phyloP scores from a whole-genome alignment of 2,113 vertebrate species.

The Fregata magnificens region DNA sequence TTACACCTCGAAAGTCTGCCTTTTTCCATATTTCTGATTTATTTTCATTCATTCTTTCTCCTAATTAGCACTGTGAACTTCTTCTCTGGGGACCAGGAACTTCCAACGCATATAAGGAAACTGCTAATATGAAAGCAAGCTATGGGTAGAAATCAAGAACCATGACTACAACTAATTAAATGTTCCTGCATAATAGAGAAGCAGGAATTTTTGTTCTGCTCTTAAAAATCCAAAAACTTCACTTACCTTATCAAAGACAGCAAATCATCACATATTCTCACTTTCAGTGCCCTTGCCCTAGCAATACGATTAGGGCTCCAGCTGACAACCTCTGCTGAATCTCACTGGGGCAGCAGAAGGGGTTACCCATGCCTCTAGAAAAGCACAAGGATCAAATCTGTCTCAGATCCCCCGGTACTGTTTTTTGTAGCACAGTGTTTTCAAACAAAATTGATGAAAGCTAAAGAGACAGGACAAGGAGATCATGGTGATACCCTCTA shows the following conservation, averaged over 20 bases:
- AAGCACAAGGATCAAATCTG: neutral
- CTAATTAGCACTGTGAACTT: neutral
- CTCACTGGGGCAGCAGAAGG: neutral
- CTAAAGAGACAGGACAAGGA: neutral
- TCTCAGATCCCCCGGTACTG: neutral
- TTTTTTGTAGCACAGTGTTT: neutral
- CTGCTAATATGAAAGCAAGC: neutral
- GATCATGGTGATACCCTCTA: too few species aligned
- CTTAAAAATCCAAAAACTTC: neutral
- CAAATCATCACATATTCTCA: neutral
- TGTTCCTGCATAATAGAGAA: fast-evolving
- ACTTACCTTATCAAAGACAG: neutral
- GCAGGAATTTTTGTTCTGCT: neutral
- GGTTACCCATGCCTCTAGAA: neutral
- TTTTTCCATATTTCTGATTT: neutral
- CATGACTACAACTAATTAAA: neutral
- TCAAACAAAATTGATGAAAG: neutral
- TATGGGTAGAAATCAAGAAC: neutral
- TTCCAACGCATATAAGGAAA: neutral
- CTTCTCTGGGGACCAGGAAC: neutral
- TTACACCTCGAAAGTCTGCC: neutral
- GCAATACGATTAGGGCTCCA: neutral
- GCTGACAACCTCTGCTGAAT: neutral
- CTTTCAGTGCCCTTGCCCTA: neutral
- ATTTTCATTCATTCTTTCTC: neutral